Conservation (phyloP, 2,797 vertebrate genomes). For the Labroides dimidiatus region DNA sequence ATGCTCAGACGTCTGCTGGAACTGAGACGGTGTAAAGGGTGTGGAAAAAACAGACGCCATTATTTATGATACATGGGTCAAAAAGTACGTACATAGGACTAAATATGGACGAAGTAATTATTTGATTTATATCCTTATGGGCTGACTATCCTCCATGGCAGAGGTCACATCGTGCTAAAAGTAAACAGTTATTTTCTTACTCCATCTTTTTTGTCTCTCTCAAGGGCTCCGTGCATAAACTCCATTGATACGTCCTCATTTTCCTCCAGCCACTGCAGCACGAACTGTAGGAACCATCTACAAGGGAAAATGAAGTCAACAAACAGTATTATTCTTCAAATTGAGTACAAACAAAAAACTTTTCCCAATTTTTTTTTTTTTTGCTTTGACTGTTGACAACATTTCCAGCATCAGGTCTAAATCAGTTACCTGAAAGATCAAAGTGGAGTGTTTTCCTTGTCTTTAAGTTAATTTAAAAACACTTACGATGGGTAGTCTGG, state of each 20-base stretch:
- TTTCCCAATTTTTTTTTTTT: too few species aligned
- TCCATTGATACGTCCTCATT: constrained; percentile 98
- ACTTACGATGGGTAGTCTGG: constrained; percentile 97
- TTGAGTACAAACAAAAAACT: background rate
- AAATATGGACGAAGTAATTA: background rate
- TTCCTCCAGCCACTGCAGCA: constrained; percentile 97
- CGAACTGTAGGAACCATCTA: constrained; percentile 98
- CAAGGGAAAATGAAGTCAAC: constrained; percentile 8
- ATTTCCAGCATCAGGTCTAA: too few species aligned
- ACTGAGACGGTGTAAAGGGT: constrained; percentile 76
- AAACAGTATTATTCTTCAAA: too few species aligned
- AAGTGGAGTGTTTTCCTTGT: too few species aligned
- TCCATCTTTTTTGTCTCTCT: constrained; percentile 98
- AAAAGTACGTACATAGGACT: background rate
- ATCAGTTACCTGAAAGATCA: too few species aligned
- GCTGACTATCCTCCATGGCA: background rate
- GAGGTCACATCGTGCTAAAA: background rate
- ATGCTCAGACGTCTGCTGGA: constrained; percentile 98
- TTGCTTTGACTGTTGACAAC: too few species aligned
- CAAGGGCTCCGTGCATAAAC: constrained; percentile 95
- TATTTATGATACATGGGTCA: background rate
- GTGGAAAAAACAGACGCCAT: background rate
- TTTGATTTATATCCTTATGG: background rate
- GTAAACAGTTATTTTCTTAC: constrained; percentile 76
- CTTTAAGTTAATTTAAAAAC: background rate